Base-by-base conservation (phyloP, 2,888 invertebrate genomes). In the Amiota mariae region DNA sequence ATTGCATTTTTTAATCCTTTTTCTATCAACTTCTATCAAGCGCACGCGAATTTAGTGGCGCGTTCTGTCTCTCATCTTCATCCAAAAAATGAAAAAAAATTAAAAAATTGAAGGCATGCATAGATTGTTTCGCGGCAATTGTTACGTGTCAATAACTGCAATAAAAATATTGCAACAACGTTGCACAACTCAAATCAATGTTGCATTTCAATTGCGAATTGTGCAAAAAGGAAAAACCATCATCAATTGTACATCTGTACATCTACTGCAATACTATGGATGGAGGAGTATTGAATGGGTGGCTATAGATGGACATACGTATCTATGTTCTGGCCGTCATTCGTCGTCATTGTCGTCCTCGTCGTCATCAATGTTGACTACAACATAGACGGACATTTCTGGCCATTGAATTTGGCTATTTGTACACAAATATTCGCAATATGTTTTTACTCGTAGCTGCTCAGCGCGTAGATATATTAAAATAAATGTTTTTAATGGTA, bases 111-210 rank as follows among this genome's bases (percentile, higher is more conserved):
- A 20, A 57, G 59, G 59, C 47, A 63, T 11, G 70, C 71, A 47
- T 24, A 20, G 51, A 66, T 66, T 66, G 66, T 66, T 66, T 66
- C 66, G 51, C 71, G 76, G 75, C 86, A 82, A 84, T 86, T 86
- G 86, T 85, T 86, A 83, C 84, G 85, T 84, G 84, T 84, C 86
- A 84, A 84, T 84, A 86, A 84, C 86, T 84, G 80, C 77, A 78
- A 80, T 76, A 80, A 80, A 83, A 72, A 61, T 48, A 36, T 9
- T 46, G 11, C 54, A 59, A 59, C 15, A 59, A 20, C 20, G 47
- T 64, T 64, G 15, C 46, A 36, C 77, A 76, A 73, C 80, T 80
- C 85, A 85, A 85, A 84, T 85, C 84, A 85, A 84, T 79, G 86
- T 83, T 83, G 84, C 84, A 85, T 84, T 84, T 85, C 85, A 85